These are phyloP conservation scores for Clamator glandarius DNA, from an alignment of 2,797 vertebrate species.

Conservation along the genomic window DNA sequence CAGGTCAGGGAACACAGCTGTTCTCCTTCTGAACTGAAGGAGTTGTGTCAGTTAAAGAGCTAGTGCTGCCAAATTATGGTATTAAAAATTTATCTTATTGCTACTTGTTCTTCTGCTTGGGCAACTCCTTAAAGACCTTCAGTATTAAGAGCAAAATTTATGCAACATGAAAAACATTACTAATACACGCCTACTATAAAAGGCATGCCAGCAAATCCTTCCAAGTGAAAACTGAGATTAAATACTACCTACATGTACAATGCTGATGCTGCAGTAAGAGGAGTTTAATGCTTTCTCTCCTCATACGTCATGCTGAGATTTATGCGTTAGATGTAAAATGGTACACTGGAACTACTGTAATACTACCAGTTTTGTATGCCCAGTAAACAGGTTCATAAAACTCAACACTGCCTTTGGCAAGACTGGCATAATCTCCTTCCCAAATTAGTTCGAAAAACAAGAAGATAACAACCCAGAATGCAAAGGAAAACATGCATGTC, in stretches of 20 bases:
- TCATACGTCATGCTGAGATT: not conserved
- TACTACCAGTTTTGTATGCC: not conserved
- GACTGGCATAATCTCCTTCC: not conserved
- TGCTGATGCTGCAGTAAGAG: not conserved
- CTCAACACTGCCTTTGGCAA: not conserved
- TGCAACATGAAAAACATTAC: not conserved
- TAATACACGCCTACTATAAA: not conserved
- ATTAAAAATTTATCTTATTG: not conserved
- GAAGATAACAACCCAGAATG: not conserved
- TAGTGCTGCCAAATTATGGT: not conserved
- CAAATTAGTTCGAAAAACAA: not conserved
- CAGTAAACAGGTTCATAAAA: not conserved
- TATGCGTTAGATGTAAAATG: not conserved
- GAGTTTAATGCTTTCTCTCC: not conserved
- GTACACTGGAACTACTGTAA: not conserved
- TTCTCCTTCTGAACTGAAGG: not conserved
- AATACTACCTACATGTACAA: not conserved
- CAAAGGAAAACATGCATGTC: not conserved
- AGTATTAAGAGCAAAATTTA: not conserved
- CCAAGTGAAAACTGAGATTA: not conserved
- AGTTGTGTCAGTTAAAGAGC: not conserved
- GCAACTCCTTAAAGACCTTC: not conserved
- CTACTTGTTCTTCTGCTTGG: not conserved
- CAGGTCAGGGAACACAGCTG: not conserved
- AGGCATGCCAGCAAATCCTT: not conserved